Conservation (phyloP, 1,140 invertebrate genomes). For the Lutraria rhynchaena region DNA sequence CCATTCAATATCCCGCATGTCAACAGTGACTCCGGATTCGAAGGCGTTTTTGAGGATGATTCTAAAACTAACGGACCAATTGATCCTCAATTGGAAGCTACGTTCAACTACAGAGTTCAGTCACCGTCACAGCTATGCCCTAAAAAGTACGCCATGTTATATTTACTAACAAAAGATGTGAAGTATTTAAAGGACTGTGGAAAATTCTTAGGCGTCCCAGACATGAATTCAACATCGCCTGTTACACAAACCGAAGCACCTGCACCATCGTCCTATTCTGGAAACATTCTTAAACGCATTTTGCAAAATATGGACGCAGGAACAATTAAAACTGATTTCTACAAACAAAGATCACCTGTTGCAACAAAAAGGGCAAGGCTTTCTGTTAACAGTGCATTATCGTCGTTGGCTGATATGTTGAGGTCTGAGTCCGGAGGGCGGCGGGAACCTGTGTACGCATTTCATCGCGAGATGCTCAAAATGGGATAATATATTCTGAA, state of each 20-base stretch:
- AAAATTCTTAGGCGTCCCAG: not conserved
- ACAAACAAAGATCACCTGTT: not conserved
- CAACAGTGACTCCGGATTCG: no score
- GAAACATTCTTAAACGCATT: constrained; percentile 35
- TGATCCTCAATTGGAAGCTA: not conserved
- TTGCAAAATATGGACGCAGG: constrained; percentile 40
- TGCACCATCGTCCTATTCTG: constrained; percentile 18
- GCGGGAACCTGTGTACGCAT: constrained; percentile 16
- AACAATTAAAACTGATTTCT: constrained; percentile 38
- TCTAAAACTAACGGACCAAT: no score
- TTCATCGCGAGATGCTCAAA: constrained; percentile 36
- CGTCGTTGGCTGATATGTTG: constrained; percentile 43
- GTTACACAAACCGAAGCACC: not conserved
- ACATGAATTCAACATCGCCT: not conserved
- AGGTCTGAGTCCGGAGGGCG: constrained; percentile 21
- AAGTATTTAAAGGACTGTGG: constrained; percentile 24
- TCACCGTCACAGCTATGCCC: constrained; percentile 19
- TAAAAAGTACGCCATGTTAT: constrained; percentile 5
- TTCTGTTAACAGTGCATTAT: constrained; percentile 34
- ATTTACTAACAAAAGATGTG: constrained; percentile 15
- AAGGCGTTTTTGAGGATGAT: no score
- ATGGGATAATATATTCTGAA: no score
- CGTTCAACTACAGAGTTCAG: constrained; percentile 8
- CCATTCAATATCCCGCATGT: no score
- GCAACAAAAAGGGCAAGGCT: constrained; percentile 17